Percentiles rank a stretch among this genome's conserved stretches.
These are phyloP conservation scores for Thaumatotibia leucotreta DNA, from an alignment of 1,140 invertebrate species.

Conservation along the genomic window DNA sequence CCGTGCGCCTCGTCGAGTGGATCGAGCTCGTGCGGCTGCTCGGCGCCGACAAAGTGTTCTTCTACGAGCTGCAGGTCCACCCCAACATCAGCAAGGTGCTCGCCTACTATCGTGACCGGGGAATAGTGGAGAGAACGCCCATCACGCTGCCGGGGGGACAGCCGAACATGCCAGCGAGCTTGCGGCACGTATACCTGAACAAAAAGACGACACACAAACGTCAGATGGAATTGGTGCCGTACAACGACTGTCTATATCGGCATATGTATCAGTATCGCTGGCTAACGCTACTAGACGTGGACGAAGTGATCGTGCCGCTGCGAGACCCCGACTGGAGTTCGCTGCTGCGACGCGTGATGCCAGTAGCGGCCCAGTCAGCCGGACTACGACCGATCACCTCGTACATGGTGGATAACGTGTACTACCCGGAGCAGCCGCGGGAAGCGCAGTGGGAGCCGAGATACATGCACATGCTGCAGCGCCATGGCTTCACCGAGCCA, in stretches of 20 bases:
- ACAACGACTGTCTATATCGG: conserved; percentile 97
- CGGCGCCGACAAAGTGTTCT: conserved; percentile 94
- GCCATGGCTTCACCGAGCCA: conserved; percentile 94
- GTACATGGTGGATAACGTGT: conserved; percentile 95
- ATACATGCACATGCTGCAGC: conserved; percentile 96
- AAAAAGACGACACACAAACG: conserved; percentile 94
- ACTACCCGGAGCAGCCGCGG: conserved; percentile 94
- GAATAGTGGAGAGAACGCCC: conserved; percentile 89
- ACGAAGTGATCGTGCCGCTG: conserved; percentile 96
- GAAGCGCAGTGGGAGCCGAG: conserved; percentile 90
- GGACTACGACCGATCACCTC: conserved; percentile 85
- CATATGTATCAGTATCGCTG: conserved; percentile 94
- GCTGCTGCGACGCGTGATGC: conserved; percentile 86
- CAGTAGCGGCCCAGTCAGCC: conserved; percentile 84
- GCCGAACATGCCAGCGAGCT: conserved; percentile 91
- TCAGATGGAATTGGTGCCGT: conserved; percentile 96
- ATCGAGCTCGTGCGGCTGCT: conserved; percentile 91
- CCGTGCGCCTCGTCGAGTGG: conserved; percentile 95
- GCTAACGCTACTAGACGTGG: conserved; percentile 93
- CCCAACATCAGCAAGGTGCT: conserved; percentile 94
- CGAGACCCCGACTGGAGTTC: conserved; percentile 86
- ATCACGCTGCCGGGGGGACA: conserved; percentile 93
- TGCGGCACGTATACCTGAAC: conserved; percentile 92
- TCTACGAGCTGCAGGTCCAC: conserved; percentile 94
- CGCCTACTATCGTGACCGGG: conserved; percentile 85